phyloP scores from a whole-genome alignment of 2,113 vertebrate species.

The Turdus rufiventris region DNA sequence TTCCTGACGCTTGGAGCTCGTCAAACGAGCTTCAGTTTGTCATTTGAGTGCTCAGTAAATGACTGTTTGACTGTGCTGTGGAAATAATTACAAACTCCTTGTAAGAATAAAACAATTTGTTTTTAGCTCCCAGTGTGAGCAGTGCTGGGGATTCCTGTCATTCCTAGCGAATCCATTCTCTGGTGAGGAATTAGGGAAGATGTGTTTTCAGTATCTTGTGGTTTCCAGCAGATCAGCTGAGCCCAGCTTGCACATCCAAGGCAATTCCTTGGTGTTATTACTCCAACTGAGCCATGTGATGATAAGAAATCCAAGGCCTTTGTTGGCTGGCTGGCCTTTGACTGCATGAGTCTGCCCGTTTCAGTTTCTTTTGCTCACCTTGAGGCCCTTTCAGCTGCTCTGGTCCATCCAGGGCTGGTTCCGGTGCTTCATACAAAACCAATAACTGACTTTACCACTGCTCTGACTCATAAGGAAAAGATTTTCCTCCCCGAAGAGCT shows the following conservation, averaged over 20 bases:
- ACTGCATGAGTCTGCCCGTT: neutral
- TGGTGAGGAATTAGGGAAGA: neutral
- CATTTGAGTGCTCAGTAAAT: neutral
- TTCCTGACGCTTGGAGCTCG: no score
- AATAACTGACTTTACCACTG: accelerated
- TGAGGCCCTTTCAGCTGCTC: neutral
- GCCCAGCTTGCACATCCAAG: neutral
- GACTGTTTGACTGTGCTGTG: accelerated
- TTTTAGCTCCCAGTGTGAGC: neutral
- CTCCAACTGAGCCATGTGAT: neutral
- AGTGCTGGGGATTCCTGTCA: neutral
- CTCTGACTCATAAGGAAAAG: neutral
- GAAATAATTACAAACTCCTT: neutral
- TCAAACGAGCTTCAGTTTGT: neutral
- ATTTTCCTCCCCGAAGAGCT: neutral
- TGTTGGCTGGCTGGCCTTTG: neutral
- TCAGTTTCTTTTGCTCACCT: neutral
- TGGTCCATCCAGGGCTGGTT: neutral
- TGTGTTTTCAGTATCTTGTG: neutral
- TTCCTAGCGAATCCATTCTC: accelerated
- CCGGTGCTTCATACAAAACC: neutral
- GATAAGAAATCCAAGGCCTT: neutral
- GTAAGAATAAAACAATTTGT: accelerated
- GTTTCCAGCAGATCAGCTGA: neutral
- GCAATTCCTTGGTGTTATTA: neutral